phyloP scores from a whole-genome alignment of 2,797 vertebrate genomes.

The Manis pentadactyla region DNA sequence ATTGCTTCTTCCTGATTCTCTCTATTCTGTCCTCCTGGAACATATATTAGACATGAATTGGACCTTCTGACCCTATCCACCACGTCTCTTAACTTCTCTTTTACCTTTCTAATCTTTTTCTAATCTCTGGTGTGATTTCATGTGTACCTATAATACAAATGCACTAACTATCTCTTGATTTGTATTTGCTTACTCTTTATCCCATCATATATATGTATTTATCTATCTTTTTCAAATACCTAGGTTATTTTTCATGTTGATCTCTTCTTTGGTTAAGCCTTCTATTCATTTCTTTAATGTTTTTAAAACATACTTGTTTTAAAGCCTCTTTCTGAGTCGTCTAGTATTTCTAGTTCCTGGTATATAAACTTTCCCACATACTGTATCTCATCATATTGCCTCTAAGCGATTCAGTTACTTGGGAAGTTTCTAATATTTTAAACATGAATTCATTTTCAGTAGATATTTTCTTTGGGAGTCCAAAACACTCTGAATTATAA shows the following conservation, averaged over 20 bases:
- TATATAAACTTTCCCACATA: too few relatives aligned
- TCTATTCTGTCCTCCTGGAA: background rate
- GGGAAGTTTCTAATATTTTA: background rate
- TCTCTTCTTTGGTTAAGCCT: background rate
- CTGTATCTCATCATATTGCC: background rate
- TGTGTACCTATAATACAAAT: background rate
- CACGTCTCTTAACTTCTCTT: background rate
- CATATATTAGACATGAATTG: background rate
- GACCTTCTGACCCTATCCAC: background rate
- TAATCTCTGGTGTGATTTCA: background rate
- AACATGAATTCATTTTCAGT: background rate
- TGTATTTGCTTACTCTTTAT: background rate
- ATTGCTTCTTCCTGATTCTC: background rate
- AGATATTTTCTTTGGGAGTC: background rate
- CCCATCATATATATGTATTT: background rate
- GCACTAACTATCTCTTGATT: background rate
- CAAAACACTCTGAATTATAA: background rate
- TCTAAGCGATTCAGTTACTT: conserved; percentile 1
- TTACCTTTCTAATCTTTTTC: background rate
- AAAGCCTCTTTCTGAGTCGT: background rate
- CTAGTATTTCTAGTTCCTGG: background rate
- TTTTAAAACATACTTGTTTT: background rate
- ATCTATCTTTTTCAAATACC: background rate
- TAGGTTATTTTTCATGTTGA: background rate
- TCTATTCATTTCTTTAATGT: background rate